Base-by-base conservation (phyloP, 1,140 invertebrate species). In the Linepithema humile region DNA sequence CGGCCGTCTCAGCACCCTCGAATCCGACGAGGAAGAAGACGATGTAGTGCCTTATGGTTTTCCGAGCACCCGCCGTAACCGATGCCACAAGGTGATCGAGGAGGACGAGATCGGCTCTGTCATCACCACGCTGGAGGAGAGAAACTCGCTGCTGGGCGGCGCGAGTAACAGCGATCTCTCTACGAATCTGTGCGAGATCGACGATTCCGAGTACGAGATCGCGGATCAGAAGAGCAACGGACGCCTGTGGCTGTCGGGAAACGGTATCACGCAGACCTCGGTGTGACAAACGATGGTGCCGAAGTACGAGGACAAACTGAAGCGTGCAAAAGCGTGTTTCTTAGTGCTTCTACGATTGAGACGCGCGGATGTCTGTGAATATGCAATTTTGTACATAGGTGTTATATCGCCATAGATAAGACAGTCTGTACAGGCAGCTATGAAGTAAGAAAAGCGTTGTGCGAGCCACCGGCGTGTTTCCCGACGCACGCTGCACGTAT, bases 161-260 rank as follows among this genome's bases (percentile, higher is more conserved):
- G 96, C 96, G 5, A 97, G 96, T 84, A 97, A 97, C 91, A 98
- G 97, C 94, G 97, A 98, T 93, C 95, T 98, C 67, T 98, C 98
- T 26, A 96, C 97, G 29, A 96, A 97, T 94, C 95, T 98, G 40
- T 98, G 98, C 95, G 98, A 98, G 95, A 98, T 98, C 91, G 98
- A 98, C 94, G 98, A 98, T 94, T 97, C 97, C n/a, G 97, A 98
- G 92, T 96, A 95, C 90, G 97, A 97, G 91, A 92, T 92, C 80
- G 91, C 94, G 75, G 95, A 96, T 89, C 94, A 95, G 74, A 96
- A 96, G 90, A 95, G 93, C 67, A 92, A 95, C 78, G 91, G 93
- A 26, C 90, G 93, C 6, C 85, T 92, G 38, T 95, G 95, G 93
- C 88, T 95, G 74, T 92, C 93, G 20, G 92, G 94, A 26, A 94